Percentiles rank a stretch among this genome's conserved stretches.
phyloP scores from a whole-genome alignment of 2,888 invertebrate species.

The Scaptomyza parva region DNA sequence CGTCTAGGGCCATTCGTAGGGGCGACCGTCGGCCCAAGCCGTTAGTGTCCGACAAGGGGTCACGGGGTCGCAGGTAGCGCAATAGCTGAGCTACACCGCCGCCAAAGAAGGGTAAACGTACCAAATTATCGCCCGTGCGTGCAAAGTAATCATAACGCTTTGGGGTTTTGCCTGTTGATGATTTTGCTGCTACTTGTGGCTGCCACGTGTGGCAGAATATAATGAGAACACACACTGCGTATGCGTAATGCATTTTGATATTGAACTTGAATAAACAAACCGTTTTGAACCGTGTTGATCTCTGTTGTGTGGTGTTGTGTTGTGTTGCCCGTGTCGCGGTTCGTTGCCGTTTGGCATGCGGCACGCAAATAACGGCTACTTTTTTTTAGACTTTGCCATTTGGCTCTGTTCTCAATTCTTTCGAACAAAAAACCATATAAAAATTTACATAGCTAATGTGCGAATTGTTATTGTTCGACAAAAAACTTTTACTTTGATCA shows the following conservation, averaged over 20 bases:
- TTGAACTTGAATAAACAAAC: not conserved
- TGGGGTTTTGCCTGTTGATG: not conserved
- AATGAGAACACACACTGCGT: conserved; percentile 25
- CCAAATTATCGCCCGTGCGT: conserved; percentile 38
- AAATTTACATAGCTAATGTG: conserved; percentile 52
- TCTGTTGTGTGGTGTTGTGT: not conserved
- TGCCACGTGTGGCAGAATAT: conserved; percentile 1
- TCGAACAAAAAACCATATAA: conserved; percentile 9
- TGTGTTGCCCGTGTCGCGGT: conserved; percentile 46
- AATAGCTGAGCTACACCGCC: conserved; percentile 76
- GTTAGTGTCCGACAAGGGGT: conserved; percentile 8
- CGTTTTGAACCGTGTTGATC: not conserved
- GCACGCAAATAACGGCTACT: conserved; percentile 50
- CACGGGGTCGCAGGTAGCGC: conserved; percentile 70
- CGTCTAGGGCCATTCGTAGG: conserved; percentile 75
- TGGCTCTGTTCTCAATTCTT: conserved; percentile 52
- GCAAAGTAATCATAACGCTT: conserved; percentile 24
- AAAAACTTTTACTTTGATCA: conserved; percentile 54
- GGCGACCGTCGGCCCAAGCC: conserved; percentile 67
- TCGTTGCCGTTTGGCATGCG: conserved; percentile 49
- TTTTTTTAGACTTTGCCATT: conserved; percentile 21
- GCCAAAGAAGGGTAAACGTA: conserved; percentile 73
- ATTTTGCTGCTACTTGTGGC: not conserved
- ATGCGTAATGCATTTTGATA: conserved; percentile 39
- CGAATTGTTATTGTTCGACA: conserved; percentile 11